These are phyloP conservation scores for Lasioglossum villosulum DNA, from an alignment of 2,888 invertebrate species.

Conservation along the genomic window DNA sequence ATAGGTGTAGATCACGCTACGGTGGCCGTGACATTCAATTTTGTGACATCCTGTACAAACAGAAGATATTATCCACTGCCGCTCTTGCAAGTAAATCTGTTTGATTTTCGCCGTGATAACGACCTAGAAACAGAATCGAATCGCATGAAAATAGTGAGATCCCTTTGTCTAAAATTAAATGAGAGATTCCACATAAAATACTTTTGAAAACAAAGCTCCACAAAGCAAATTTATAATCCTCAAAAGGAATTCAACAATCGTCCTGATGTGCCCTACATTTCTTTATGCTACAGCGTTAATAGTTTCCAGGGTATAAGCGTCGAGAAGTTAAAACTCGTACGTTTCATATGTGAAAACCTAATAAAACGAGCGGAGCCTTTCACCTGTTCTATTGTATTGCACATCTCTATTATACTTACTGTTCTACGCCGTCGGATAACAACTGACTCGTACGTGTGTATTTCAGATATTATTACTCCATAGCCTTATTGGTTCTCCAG, in stretches of 20 bases:
- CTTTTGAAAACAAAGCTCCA: background rate
- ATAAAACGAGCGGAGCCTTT: background rate
- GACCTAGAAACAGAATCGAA: background rate
- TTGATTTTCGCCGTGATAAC: background rate
- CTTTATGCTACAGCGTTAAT: background rate
- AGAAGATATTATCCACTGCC: background rate
- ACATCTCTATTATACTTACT: background rate
- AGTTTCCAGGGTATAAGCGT: too few relatives aligned
- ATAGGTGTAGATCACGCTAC: too few relatives aligned
- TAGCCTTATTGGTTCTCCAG: constrained; percentile 92
- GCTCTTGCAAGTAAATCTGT: background rate
- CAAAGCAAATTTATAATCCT: background rate
- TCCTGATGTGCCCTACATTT: background rate
- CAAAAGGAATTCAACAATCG: background rate
- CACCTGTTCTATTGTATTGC: background rate
- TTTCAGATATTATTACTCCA: constrained; percentile 89
- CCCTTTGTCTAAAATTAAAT: background rate
- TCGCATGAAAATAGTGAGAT: background rate
- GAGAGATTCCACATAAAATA: background rate
- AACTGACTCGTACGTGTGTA: background rate
- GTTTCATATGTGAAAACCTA: background rate
- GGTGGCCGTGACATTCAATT: too few relatives aligned
- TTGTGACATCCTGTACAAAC: too few relatives aligned
- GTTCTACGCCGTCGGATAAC: background rate
- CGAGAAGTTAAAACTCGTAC: background rate